Conservation (phyloP, 2,888 invertebrate species). For the Yponomeuta malinellus region DNA sequence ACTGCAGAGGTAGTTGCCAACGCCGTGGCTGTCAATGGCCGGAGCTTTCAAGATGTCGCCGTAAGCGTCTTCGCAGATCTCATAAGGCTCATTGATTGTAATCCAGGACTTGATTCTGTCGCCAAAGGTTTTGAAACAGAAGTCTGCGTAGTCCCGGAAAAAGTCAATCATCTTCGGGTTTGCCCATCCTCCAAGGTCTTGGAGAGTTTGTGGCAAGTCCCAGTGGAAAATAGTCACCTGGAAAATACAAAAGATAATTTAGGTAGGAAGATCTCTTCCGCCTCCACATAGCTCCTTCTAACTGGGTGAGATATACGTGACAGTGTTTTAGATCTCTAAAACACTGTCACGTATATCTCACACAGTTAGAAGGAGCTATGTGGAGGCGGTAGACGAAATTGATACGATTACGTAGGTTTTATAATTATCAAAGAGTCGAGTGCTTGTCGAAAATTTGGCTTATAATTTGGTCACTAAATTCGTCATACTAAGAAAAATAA, state of each 20-base stretch:
- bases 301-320: too few species aligned
- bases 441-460: too few species aligned
- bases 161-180: conserved; percentile 71
- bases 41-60: conserved; percentile 71
- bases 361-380: too few species aligned
- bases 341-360: background rate
- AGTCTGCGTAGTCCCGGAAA: conserved; percentile 72
- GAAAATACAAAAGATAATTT: conserved; percentile 2
- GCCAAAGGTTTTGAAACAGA: conserved; percentile 74
- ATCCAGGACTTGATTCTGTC: conserved; percentile 79
- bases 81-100: conserved; percentile 81
- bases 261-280: too few species aligned
- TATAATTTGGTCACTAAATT: too few species aligned
- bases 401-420: too few species aligned
- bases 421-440: too few species aligned
- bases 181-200: conserved; percentile 74
- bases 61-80: conserved; percentile 72
- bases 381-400: too few species aligned
- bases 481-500: too few species aligned
- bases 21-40: conserved; percentile 71
- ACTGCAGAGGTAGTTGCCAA: conserved; percentile 78
- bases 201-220: conserved; percentile 78
- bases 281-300: too few species aligned
- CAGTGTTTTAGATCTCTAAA: too few species aligned
- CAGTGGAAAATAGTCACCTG: conserved; percentile 81